Percentiles rank a stretch among this genome's conserved stretches.
phyloP scores from a whole-genome alignment of 2,888 invertebrate genomes.

The Malthinus seriepunctatus region DNA sequence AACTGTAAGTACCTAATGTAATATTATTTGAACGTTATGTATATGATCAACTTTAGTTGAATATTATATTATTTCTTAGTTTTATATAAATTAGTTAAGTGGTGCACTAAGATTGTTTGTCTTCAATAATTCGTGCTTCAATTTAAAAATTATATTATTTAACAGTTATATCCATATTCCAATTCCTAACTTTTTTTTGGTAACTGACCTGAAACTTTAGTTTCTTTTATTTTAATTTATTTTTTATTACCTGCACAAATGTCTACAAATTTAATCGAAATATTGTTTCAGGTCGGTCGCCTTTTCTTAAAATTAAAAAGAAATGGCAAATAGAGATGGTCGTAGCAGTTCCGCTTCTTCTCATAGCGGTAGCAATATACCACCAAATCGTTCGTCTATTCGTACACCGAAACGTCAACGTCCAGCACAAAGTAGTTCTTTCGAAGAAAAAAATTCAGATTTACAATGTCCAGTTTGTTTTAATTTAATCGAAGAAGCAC shows the following conservation, averaged over 20 bases:
- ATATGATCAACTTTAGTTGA: too few species aligned
- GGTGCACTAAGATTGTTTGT: constrained; percentile 3
- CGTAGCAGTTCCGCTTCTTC: constrained; percentile 55
- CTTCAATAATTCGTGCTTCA: too few species aligned
- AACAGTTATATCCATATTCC: not conserved
- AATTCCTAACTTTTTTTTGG: constrained; percentile 21
- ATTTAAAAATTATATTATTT: too few species aligned
- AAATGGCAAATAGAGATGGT: constrained; percentile 54
- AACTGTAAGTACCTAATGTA: constrained; percentile 57
- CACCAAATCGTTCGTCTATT: constrained; percentile 52
- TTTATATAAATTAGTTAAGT: not conserved
- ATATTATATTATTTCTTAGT: not conserved
- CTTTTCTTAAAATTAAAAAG: constrained; percentile 19
- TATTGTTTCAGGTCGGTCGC: constrained; percentile 61
- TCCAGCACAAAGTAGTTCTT: constrained; percentile 62
- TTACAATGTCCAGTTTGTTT: constrained; percentile 65
- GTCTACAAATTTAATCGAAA: not conserved
- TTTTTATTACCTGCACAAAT: not conserved
- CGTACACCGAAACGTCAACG: constrained; percentile 58
- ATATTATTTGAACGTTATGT: too few species aligned
- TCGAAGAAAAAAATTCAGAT: constrained; percentile 52
- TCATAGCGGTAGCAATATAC: constrained; percentile 50
- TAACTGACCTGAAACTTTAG: constrained; percentile 45
- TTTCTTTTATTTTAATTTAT: constrained; percentile 37
- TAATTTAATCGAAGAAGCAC: constrained; percentile 85